Conservation (phyloP, 2,888 invertebrate genomes). For the Brenthis daphne region DNA sequence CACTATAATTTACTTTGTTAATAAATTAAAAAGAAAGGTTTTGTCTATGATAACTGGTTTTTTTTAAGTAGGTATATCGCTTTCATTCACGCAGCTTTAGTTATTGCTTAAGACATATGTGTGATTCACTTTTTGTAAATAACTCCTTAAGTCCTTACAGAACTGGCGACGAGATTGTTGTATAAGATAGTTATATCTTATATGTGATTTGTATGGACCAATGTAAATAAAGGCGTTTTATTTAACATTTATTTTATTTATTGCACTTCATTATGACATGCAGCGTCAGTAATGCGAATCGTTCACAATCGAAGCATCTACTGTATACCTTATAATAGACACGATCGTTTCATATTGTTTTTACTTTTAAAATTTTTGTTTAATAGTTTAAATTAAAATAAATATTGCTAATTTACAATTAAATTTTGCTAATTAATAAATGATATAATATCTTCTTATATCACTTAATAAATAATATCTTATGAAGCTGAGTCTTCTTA, state of each 20-base stretch:
- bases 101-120: constrained; percentile 3
- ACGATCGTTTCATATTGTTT: background rate
- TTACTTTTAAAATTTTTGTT: too few relatives aligned
- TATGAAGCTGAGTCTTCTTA: too few relatives aligned
- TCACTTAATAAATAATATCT: too few relatives aligned
- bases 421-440: too few relatives aligned
- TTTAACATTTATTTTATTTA: constrained; percentile 41
- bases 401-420: too few relatives aligned
- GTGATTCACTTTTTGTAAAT: constrained; percentile 8
- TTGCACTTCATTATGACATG: constrained; percentile 39
- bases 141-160: background rate
- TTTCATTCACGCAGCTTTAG: constrained; percentile 17
- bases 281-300: constrained; percentile 30
- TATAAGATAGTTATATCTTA: constrained; percentile 15
- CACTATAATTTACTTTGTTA: too few relatives aligned
- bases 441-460: too few relatives aligned
- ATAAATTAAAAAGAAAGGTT: background rate
- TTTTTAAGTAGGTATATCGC: background rate
- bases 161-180: constrained; percentile 15
- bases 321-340: constrained; percentile 29
- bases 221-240: constrained; percentile 51
- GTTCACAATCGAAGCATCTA: constrained; percentile 37
- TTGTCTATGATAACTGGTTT: constrained; percentile 7
- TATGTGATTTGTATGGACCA: constrained; percentile 51
- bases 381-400: too few relatives aligned